Percentiles rank a stretch among this genome's conserved stretches.
phyloP scores from a whole-genome alignment of 2,797 vertebrate genomes.

The Sorex maritimensis region DNA sequence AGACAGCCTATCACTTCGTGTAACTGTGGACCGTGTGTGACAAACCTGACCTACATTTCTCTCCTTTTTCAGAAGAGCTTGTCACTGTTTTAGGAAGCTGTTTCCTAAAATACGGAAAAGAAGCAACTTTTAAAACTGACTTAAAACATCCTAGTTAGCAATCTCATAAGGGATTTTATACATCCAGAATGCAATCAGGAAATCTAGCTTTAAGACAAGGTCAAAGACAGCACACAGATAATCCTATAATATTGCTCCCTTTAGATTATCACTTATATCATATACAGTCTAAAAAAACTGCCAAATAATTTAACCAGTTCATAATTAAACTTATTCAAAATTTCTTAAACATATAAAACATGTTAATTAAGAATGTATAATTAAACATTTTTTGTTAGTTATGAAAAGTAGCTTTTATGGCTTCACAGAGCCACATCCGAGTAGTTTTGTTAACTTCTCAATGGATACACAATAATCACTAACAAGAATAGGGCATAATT shows the following conservation, averaged over 20 bases:
- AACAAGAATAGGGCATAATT: constrained; percentile 86
- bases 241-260: not conserved
- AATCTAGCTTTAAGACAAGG: constrained; percentile 73
- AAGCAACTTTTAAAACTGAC: constrained; percentile 87
- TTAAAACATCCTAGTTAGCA: constrained; percentile 84
- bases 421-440: constrained; percentile 77
- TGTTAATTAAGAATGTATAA: constrained; percentile 73
- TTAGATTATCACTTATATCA: constrained; percentile 65
- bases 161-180: constrained; percentile 78
- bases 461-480: constrained; percentile 81
- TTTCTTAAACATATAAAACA: constrained; percentile 74
- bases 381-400: constrained; percentile 77
- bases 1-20: constrained; percentile 94
- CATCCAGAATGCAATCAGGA: constrained; percentile 72
- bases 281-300: constrained; percentile 45
- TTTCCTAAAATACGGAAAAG: constrained; percentile 90
- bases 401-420: constrained; percentile 79
- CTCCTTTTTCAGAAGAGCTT: constrained; percentile 92
- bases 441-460: constrained; percentile 81
- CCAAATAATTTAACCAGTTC: constrained; percentile 52
- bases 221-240: constrained; percentile 42
- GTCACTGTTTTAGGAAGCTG: constrained; percentile 91
- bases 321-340: constrained; percentile 78
- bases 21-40: constrained; percentile 95
- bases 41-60: constrained; percentile 98